phyloP scores from a whole-genome alignment of 2,113 vertebrate species.

The Menura novaehollandiae region DNA sequence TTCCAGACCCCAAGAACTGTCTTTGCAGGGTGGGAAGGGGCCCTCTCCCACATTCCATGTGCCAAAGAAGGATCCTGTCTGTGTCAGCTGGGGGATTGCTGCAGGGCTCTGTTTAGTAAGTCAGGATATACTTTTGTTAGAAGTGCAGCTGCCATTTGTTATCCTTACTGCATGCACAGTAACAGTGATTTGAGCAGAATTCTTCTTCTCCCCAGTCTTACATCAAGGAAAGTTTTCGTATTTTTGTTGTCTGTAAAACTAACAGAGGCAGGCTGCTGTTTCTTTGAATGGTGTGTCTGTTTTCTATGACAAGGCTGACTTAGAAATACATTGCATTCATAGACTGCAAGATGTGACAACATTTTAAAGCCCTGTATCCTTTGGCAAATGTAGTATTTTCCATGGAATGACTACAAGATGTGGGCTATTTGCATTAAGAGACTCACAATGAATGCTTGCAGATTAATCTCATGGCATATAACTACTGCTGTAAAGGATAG shows the following conservation, averaged over 20 bases:
- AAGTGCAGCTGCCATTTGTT: background rate
- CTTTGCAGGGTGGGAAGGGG: background rate
- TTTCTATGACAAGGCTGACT: background rate
- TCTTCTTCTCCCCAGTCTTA: background rate
- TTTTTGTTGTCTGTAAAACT: background rate
- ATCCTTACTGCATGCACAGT: background rate
- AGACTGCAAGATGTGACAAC: background rate
- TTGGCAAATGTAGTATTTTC: background rate
- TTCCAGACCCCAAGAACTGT: background rate
- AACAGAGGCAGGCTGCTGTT: background rate
- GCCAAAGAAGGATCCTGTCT: background rate
- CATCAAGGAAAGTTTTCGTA: background rate
- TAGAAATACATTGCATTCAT: background rate
- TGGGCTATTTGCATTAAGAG: background rate
- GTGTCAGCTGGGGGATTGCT: fast-evolving
- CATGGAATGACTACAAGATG: background rate
- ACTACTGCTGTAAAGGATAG: background rate
- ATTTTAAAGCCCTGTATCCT: background rate
- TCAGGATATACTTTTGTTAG: background rate
- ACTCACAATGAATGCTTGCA: background rate
- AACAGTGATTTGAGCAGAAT: background rate
- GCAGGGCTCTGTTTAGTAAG: background rate
- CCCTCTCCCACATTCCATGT: fast-evolving
- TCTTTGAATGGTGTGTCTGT: background rate
- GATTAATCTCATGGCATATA: background rate